Evolutionary conservation across 1,140 invertebrate species (phyloP).

Genomic region (Pentalonia nigronervosa): DNA sequence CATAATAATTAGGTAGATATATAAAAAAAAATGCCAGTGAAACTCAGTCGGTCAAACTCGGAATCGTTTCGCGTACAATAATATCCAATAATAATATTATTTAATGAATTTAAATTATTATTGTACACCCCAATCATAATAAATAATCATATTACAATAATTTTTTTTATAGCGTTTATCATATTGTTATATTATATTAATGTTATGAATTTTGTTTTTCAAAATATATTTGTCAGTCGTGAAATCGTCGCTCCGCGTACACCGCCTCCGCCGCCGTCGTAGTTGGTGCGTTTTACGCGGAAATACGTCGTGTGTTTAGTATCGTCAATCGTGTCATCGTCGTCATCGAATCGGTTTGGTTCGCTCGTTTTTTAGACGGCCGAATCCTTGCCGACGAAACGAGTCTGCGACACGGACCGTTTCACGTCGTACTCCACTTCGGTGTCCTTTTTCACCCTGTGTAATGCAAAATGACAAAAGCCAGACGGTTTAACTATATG

Average conservation of each 20-base stretch:
- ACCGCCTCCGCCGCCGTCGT: not conserved
- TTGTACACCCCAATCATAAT: not conserved
- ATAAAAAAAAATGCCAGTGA: not conserved
- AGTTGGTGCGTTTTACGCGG: not conserved
- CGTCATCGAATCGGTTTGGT: not conserved
- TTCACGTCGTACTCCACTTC: constrained; percentile 82
- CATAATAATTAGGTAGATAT: not conserved
- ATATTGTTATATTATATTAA: not conserved
- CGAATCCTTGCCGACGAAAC: constrained; percentile 84
- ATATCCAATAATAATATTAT: not conserved
- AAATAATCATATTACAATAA: not conserved
- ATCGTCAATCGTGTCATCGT: not conserved
- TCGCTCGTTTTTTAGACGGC: constrained; percentile 71
- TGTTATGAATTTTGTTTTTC: not conserved
- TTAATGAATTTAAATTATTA: too few species aligned
- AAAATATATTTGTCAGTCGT: constrained; percentile 32
- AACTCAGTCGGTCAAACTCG: not conserved
- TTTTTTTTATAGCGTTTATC: not conserved
- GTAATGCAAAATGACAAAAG: constrained; percentile 59
- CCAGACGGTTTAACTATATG: not conserved
- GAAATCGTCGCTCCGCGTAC: not conserved
- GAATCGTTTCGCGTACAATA: not conserved
- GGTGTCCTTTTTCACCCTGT: constrained; percentile 75
- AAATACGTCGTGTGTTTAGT: not conserved
- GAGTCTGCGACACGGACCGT: constrained; percentile 79